Evolutionary conservation across 2,888 invertebrate genomes (phyloP).

Genomic region (Parnassius glacialis): DNA sequence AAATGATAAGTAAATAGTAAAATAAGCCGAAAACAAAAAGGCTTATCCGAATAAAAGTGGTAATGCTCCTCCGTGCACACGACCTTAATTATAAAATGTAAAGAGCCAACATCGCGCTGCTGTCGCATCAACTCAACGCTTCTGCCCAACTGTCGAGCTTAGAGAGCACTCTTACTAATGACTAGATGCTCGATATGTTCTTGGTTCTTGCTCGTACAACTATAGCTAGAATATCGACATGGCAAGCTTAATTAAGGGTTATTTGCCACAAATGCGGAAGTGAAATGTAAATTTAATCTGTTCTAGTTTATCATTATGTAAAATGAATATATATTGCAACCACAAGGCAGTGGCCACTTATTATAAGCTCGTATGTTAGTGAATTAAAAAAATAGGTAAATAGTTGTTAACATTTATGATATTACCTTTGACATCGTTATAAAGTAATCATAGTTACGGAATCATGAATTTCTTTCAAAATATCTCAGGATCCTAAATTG

Average conservation of each 20-base stretch:
- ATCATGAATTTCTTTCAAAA: too few relatives aligned
- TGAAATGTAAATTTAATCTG: too few relatives aligned
- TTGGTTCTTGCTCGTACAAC: constrained; percentile 11
- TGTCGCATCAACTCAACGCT: constrained; percentile 44
- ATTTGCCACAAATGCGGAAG: not conserved
- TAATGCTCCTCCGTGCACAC: constrained; percentile 47
- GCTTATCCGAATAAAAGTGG: constrained; percentile 11
- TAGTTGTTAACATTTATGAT: too few relatives aligned
- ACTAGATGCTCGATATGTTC: constrained; percentile 20
- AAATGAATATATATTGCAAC: too few relatives aligned
- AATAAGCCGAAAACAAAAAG: not conserved
- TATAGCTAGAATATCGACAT: constrained; percentile 3
- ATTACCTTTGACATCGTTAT: too few relatives aligned
- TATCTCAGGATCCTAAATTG: too few relatives aligned
- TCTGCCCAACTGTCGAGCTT: constrained; percentile 35
- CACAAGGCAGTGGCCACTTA: too few relatives aligned
- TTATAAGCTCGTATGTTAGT: too few relatives aligned
- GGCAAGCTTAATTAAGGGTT: constrained; percentile 5
- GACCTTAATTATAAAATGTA: constrained; percentile 77
- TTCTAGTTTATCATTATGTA: too few relatives aligned
- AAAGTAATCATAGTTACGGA: too few relatives aligned
- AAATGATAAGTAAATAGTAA: not conserved
- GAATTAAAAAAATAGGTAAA: too few relatives aligned
- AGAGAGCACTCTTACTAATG: constrained; percentile 26
- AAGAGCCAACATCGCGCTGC: constrained; percentile 55